Conservation (phyloP, 2,113 vertebrate species). For the Sorex araneus region DNA sequence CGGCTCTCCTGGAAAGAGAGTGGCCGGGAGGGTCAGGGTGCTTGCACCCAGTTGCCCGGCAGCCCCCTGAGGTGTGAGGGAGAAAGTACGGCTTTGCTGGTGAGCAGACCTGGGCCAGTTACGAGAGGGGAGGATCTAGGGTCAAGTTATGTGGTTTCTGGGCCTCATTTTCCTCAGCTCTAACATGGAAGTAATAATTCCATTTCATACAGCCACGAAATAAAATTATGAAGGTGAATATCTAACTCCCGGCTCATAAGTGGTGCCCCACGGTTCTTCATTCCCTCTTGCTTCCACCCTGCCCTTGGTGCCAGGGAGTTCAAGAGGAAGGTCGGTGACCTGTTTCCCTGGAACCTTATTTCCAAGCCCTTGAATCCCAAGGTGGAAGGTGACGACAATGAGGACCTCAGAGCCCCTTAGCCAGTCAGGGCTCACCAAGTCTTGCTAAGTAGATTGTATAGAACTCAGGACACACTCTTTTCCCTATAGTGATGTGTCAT, state of each 20-base stretch:
- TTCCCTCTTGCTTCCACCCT: not conserved
- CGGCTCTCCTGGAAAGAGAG: constrained; percentile 93
- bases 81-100: not conserved
- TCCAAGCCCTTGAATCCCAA: not conserved
- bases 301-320: not conserved
- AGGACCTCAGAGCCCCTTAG: not conserved
- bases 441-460: not conserved
- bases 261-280: not conserved
- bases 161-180: not conserved
- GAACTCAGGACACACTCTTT: not conserved
- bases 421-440: not conserved
- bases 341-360: not conserved
- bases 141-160: not conserved
- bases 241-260: not conserved
- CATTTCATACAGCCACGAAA: not conserved
- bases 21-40: not conserved
- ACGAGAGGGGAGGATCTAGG: not conserved
- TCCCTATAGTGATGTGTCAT: not conserved
- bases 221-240: not conserved
- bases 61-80: not conserved
- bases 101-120: not conserved
- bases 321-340: not conserved
- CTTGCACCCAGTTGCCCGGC: too few species aligned
- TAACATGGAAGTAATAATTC: not conserved
- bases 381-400: not conserved